These are phyloP conservation scores for Oophaga pumilio DNA, from an alignment of 2,113 vertebrate species.

Conservation along the genomic window DNA sequence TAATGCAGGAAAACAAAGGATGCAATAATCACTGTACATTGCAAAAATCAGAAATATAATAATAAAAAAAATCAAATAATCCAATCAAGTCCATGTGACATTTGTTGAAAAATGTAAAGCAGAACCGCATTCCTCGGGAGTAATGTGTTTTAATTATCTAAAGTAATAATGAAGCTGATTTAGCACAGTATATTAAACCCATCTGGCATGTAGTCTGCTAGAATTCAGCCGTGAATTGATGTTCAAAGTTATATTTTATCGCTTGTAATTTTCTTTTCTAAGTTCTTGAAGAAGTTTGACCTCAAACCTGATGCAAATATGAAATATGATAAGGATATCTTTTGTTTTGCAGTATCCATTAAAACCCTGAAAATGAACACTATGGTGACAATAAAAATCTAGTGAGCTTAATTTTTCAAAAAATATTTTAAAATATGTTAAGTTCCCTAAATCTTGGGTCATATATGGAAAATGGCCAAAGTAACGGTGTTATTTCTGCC, in stretches of 20 bases:
- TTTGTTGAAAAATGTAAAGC: constrained; percentile 41
- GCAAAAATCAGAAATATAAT: constrained; percentile 19
- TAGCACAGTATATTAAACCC: constrained; percentile 50
- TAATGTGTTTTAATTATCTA: constrained; percentile 58
- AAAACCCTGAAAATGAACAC: neutral
- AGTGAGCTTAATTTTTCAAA: neutral
- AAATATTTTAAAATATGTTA: neutral
- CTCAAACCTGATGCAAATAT: constrained; percentile 48
- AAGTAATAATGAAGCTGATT: constrained; percentile 50
- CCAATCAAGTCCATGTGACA: constrained; percentile 18
- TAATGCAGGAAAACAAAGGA: constrained; percentile 25
- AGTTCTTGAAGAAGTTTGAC: constrained; percentile 54
- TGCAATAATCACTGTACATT: neutral
- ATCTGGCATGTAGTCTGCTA: constrained; percentile 58
- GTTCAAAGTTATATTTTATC: constrained; percentile 56
- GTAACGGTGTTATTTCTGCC: neutral
- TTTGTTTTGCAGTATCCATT: constrained; percentile 33
- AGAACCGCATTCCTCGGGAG: constrained; percentile 32
- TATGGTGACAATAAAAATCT: neutral
- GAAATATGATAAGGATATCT: constrained; percentile 23
- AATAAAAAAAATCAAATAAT: constrained; percentile 19
- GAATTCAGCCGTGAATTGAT: constrained; percentile 65
- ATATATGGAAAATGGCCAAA: neutral
- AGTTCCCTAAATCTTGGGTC: neutral
- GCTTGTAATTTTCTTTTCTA: constrained; percentile 52